Conservation (phyloP, 2,797 vertebrate genomes). For the Botia almorhae region DNA sequence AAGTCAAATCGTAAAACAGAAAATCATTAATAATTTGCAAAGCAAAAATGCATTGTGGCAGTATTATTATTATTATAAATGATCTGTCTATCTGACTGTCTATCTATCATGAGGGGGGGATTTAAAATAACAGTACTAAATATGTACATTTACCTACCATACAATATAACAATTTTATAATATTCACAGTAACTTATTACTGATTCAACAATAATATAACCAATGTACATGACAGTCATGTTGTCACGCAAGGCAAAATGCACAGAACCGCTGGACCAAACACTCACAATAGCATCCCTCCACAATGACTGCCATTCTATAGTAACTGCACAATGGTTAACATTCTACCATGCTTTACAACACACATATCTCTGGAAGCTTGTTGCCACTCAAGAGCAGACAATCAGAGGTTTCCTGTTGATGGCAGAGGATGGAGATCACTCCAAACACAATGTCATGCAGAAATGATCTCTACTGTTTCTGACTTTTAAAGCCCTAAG, state of each 20-base stretch:
- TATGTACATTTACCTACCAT: too few species aligned
- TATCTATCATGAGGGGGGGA: too few species aligned
- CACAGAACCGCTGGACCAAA: background rate
- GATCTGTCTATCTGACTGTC: too few species aligned
- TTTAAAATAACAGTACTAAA: too few species aligned
- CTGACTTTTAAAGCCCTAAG: background rate
- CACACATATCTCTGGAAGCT: slow-evolving; percentile 54
- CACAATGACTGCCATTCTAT: slow-evolving; percentile 41
- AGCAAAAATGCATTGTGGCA: too few species aligned
- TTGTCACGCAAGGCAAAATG: slow-evolving; percentile 19
- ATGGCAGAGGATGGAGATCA: slow-evolving; percentile 17
- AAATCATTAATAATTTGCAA: background rate
- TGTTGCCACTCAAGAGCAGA: slow-evolving; percentile 56
- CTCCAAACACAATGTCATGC: too few species aligned
- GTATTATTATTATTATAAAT: too few species aligned
- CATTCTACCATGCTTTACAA: slow-evolving; percentile 42
- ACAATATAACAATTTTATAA: background rate
- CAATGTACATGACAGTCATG: background rate
- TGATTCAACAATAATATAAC: background rate
- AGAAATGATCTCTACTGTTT: background rate
- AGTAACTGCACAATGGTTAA: slow-evolving; percentile 32
- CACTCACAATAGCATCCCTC: slow-evolving; percentile 32
- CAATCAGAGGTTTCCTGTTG: slow-evolving; percentile 56
- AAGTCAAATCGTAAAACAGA: too few species aligned
- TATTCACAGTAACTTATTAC: background rate